Base-by-base conservation (phyloP, 2,113 vertebrate genomes). In the Rhodinocichla rosea region DNA sequence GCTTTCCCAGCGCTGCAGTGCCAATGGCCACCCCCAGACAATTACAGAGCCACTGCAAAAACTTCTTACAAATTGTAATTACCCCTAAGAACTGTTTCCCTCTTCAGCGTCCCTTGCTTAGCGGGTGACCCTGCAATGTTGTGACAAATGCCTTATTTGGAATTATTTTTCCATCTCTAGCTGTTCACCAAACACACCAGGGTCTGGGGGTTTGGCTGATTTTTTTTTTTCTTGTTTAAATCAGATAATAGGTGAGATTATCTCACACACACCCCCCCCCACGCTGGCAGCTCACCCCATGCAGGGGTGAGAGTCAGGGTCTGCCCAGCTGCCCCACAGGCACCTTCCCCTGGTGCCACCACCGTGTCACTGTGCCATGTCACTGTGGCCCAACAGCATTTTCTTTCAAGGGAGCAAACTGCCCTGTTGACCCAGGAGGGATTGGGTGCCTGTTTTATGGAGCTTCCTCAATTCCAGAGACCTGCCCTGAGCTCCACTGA, bases 1-100 rank as follows among this genome's bases (percentile, higher is more conserved):
- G 71, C 77, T 77, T 70, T 67, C 64, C 56, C 40, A 4, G 55
- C 6, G 0, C 92, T 16, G 78, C 52, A 18, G 81, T 75, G 89
- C 87, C 93, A 71, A 11, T 91, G 92, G 88, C 78, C 90, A 87
- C 73, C 91, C 83, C 60, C 89, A 1, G 16, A 92, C 91, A 95
- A 92, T 87, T 82, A 92, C 81, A 96, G 93, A 87, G 92, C 42
- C 2, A 52, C 33, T 1, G n/a, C 50, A 75, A 89, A 95, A 95
- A 97, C 95, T 95, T 94, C 93, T 50, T 39, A 87, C 39, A 75
- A 84, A 82, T 74, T 55, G 90, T 95, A 96, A 97, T 95, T 95
- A 96, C 81, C 90, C 73, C 74, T 69, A 35, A 84, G 92, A 94
- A 79, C 56, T 87, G 90, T 89, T 95, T 95, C 87, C 84, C 65